phyloP scores from a whole-genome alignment of 2,888 invertebrate genomes.

The Geophilus truncorum region DNA sequence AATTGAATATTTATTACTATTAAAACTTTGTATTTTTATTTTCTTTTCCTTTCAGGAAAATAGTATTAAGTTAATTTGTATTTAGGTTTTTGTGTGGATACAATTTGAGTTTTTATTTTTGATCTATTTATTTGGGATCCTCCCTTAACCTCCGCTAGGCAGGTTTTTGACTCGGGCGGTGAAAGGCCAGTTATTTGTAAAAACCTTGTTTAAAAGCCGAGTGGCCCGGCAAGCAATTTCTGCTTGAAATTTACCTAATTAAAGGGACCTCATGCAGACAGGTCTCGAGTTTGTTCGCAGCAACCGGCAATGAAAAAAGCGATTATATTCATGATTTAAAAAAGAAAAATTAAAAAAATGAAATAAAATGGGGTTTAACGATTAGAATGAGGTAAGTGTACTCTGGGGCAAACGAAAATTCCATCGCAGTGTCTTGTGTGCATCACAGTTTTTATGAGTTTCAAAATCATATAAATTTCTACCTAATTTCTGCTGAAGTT shows the following conservation, averaged over 20 bases:
- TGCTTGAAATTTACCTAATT: background rate
- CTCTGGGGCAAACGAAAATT: background rate
- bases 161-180: background rate
- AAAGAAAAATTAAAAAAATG: background rate
- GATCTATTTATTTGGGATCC: background rate
- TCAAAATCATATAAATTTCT: background rate
- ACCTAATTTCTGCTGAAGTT: background rate
- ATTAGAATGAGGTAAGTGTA: background rate
- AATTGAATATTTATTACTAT: background rate
- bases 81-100: background rate
- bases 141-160: background rate
- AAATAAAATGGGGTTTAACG: background rate
- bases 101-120: background rate
- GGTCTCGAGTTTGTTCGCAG: background rate
- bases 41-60: too few species aligned
- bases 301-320: background rate
- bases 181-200: background rate
- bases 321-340: background rate
- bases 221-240: background rate
- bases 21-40: background rate
- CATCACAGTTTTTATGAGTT: background rate
- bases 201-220: background rate
- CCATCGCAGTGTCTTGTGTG: background rate
- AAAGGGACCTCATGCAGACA: background rate
- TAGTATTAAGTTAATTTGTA: background rate